These are phyloP conservation scores for Phyllopteryx taeniolatus DNA, from an alignment of 2,113 vertebrate genomes.

Conservation along the genomic window DNA sequence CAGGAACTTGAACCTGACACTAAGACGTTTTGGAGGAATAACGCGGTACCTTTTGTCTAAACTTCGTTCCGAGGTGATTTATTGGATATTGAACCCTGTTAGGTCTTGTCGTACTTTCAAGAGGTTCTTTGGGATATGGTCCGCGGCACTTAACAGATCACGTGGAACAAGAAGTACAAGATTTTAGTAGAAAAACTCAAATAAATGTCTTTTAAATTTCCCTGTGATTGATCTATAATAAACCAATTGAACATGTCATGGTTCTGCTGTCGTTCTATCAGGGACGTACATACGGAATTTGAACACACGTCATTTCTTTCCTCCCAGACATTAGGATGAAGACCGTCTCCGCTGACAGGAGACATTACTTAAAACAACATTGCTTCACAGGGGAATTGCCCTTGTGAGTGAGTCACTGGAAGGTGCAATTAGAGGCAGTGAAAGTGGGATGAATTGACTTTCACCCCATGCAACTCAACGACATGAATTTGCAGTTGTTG, in stretches of 20 bases:
- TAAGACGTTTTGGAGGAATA: no score
- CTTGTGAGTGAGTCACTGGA: constrained; percentile 9
- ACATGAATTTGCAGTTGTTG: not conserved
- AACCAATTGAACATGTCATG: not conserved
- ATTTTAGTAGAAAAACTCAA: not conserved
- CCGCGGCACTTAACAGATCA: no score
- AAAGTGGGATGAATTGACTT: constrained; percentile 25
- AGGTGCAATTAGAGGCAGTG: constrained; percentile 45
- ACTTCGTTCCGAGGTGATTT: not conserved
- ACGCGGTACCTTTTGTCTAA: not conserved
- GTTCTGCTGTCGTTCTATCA: not conserved
- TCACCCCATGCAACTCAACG: constrained; percentile 5
- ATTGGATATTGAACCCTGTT: not conserved
- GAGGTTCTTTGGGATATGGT: no score
- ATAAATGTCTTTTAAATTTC: not conserved
- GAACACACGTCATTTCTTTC: constrained; percentile 35
- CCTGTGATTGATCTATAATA: not conserved
- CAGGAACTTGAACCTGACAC: no score
- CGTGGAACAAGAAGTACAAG: not conserved
- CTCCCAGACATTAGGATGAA: constrained; percentile 32
- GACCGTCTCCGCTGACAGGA: constrained; percentile 11
- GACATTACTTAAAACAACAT: constrained; percentile 18
- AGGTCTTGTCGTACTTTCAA: no score
- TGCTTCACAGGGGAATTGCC: not conserved
- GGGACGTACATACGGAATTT: constrained; percentile 26